Evolutionary conservation across 1,140 invertebrate species (phyloP), one percentile per base, ranked within the genome.

Genomic region (Alviniconcha marisindica): DNA sequence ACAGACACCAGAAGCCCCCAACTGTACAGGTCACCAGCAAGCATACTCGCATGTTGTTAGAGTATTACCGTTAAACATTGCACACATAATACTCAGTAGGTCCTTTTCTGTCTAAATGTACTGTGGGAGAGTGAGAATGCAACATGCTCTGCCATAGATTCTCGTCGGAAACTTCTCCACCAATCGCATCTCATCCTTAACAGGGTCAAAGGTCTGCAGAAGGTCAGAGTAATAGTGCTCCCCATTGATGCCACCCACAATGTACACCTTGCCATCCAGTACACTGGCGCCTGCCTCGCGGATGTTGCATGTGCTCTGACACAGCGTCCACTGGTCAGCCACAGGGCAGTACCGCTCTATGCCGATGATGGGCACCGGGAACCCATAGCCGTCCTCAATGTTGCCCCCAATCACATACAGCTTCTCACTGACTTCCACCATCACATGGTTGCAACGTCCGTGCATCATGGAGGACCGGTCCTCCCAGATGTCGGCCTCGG

Each of bases 201-300:
- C 84, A 14, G 89, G 87, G 33, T 90, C 87, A 80, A 89, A 92
- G 21, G 73, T 83, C 56, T 91, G 88, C 14, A 92, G 85, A 15
- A 90, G 56, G 60, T 92, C 89, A 10, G 91, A 91, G 42, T 88
- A 90, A 76, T 91, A 90, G 73, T 91, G 90, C 66, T 92, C 90
- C 54, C 90, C 90, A 80, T 91, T 92, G 42, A 92, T 90, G 18
- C 92, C 92, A 18, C 92, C 92, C 38, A 91, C 90, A 77, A 92
- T 89, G 83, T 91, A 92, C 31, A 93, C 89, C 42, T 88, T 89
- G 66, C 90, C 83, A 51, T 91, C 89, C 28, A 91, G 40, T 15
- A 90, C 88, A 80, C 89, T 90, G 21, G 90, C 86, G 7, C 92
- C 92, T 36, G 92, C 91, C 81, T 92, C 91, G 5, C 91, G 88